phyloP scores from a whole-genome alignment of 2,888 invertebrate species.

The Heliconius ismenius region DNA sequence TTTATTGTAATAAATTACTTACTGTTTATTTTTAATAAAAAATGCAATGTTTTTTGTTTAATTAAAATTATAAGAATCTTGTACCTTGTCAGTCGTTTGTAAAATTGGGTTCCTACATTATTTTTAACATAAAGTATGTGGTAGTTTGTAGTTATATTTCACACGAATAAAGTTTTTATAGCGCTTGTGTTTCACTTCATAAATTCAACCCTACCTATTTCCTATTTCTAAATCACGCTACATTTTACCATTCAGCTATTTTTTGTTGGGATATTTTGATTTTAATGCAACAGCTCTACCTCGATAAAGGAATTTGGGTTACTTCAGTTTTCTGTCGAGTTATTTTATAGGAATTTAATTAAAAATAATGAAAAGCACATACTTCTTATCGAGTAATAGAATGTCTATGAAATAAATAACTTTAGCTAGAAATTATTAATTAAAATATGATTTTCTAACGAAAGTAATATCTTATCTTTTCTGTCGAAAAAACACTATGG shows the following conservation, averaged over 20 bases:
- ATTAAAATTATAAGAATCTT: not conserved
- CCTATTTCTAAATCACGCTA: constrained; percentile 23
- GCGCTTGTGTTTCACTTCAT: constrained; percentile 47
- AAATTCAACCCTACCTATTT: constrained; percentile 16
- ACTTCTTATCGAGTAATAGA: not conserved
- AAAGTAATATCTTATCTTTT: too few relatives aligned
- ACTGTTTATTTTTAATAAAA: not conserved
- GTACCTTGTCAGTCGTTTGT: not conserved
- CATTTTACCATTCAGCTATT: constrained; percentile 18
- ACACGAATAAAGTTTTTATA: constrained; percentile 42
- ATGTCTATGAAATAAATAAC: too few relatives aligned
- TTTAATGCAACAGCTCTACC: constrained; percentile 20
- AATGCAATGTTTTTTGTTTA: not conserved
- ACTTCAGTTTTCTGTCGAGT: constrained; percentile 16
- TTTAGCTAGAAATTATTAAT: too few relatives aligned
- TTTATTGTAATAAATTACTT: not conserved
- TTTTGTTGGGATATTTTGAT: constrained; percentile 22
- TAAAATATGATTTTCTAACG: too few relatives aligned
- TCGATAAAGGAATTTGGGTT: constrained; percentile 16
- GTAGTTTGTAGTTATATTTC: constrained; percentile 13
- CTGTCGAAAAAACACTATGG: too few relatives aligned
- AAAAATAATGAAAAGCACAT: not conserved
- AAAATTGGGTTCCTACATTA: not conserved
- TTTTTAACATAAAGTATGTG: not conserved
- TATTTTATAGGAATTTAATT: constrained; percentile 4